A percentile compares a stretch with the other conserved stretches of the same genome.
phyloP scores from a whole-genome alignment of 64 coral and sea anemone genomes.

The Dendronephthya gigantea region DNA sequence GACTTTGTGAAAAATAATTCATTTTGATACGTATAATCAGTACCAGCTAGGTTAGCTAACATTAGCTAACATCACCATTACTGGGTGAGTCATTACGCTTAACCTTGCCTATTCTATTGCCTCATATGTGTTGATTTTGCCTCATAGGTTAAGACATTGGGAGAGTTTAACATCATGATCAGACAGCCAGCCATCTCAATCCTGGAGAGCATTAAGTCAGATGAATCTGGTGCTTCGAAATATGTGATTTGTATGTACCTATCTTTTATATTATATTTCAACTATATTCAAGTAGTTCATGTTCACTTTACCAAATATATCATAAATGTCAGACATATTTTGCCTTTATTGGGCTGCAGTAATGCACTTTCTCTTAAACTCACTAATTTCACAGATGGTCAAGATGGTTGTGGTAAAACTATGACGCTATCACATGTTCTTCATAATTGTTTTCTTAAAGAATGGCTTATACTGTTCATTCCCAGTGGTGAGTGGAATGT shows the following conservation, averaged over 20 bases:
- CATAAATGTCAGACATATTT: too few species aligned
- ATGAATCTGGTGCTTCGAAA: neutral
- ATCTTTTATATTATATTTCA: neutral
- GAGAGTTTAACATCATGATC: neutral
- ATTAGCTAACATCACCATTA: neutral
- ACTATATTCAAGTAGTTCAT: too few species aligned
- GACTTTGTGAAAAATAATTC: neutral
- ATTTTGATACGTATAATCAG: neutral
- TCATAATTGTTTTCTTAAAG: neutral
- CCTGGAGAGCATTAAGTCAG: neutral
- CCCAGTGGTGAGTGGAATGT: neutral
- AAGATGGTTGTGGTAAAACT: slow-evolving; percentile 15
- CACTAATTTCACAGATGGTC: neutral
- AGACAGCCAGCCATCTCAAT: neutral
- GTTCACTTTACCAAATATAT: too few species aligned
- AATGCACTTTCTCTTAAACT: neutral
- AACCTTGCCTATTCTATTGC: neutral
- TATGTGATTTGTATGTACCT: slow-evolving; percentile 17
- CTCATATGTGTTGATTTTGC: neutral
- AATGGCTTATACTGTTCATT: neutral
- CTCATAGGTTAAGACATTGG: neutral
- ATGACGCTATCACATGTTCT: neutral
- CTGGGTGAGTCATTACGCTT: neutral
- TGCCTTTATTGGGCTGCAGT: neutral
- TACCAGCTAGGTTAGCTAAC: neutral